These are phyloP conservation scores for Crotalus horridus DNA, from an alignment of 2,113 vertebrate genomes.

Conservation along the genomic window DNA sequence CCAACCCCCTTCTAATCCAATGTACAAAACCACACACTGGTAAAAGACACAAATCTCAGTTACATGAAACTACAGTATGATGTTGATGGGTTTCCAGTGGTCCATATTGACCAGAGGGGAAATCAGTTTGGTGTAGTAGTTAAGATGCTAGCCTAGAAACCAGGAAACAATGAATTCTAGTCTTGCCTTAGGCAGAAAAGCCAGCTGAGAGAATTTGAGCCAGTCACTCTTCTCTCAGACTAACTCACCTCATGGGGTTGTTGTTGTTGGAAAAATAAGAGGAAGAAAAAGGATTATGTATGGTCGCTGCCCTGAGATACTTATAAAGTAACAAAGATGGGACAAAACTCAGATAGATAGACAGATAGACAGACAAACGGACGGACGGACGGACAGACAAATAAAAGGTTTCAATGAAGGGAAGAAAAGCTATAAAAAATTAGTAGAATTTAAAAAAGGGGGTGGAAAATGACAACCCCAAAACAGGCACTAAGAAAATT, in stretches of 20 bases:
- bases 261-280: background rate
- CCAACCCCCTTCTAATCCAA: background rate
- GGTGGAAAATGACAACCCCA: background rate
- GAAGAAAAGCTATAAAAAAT: background rate
- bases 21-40: background rate
- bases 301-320: background rate
- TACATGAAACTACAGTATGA: background rate
- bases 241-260: background rate
- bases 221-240: background rate
- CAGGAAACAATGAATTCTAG: background rate
- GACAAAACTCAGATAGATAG: background rate
- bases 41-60: background rate
- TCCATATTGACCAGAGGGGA: background rate
- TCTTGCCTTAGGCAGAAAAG: background rate
- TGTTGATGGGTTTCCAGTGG: background rate
- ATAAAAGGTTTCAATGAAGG: background rate
- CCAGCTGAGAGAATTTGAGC: background rate
- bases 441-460: background rate
- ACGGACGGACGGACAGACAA: background rate
- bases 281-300: background rate
- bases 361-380: rapidly evolving
- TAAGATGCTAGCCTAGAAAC: background rate
- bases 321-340: background rate
- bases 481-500: background rate
- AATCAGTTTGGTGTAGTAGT: background rate